Percentiles rank a stretch among this genome's conserved stretches.
phyloP scores from a whole-genome alignment of 2,797 vertebrate genomes.

The Poeciliopsis presidionis region DNA sequence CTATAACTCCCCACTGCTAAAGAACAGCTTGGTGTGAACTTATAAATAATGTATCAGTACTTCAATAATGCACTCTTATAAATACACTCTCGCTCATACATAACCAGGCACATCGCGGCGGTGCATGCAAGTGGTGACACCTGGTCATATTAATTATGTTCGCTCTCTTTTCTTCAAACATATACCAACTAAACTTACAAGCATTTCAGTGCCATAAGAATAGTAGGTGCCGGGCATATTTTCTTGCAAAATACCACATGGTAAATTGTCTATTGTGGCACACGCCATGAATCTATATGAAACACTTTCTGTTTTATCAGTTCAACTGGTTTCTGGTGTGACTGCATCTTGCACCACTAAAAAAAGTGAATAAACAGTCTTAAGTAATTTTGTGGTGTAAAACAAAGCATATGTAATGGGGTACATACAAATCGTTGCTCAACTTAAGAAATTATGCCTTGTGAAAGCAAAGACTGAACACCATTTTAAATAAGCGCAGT shows the following conservation, averaged over 20 bases:
- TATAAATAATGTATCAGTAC: constrained; percentile 71
- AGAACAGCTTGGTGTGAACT: constrained; percentile 71
- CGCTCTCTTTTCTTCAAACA: constrained; percentile 47
- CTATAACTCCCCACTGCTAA: constrained; percentile 63
- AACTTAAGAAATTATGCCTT: no score
- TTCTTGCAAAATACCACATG: constrained; percentile 11
- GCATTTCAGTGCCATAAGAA: constrained; percentile 16
- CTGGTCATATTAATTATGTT: constrained; percentile 60
- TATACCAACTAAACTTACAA: constrained; percentile 27
- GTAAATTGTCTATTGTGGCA: constrained; percentile 8
- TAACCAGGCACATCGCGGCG: constrained; percentile 11
- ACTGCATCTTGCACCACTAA: not conserved
- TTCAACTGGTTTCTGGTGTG: not conserved
- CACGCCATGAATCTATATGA: not conserved
- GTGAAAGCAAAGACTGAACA: no score
- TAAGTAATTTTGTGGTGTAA: not conserved
- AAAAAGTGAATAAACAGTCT: not conserved
- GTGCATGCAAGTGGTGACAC: constrained; percentile 53
- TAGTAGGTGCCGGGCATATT: constrained; percentile 3
- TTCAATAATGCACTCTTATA: constrained; percentile 21
- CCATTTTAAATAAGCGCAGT: not conserved
- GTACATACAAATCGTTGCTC: no score
- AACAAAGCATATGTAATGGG: not conserved
- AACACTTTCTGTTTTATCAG: not conserved
- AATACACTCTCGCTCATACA: constrained; percentile 7